Base-by-base conservation (phyloP, 1,140 invertebrate genomes). In the Acromyrmex heyeri region DNA sequence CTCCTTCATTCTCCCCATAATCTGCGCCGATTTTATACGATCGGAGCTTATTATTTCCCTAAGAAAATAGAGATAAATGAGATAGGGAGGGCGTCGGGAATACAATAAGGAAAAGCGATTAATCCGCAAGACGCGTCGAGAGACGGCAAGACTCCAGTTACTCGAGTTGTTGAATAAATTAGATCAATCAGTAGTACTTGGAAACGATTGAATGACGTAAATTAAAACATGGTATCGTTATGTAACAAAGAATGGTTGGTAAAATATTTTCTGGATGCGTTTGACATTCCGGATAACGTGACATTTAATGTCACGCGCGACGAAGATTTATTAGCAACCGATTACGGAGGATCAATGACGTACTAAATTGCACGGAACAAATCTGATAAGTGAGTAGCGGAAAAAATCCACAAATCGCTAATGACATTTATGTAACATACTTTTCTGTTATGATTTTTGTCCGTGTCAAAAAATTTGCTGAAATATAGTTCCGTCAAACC, bases 311-410 rank as follows among this genome's bases (percentile, higher is more conserved):
- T 82, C 79, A 82, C 24, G 34, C 24, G 55, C 55, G 79, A 73
- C 67, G 79, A 73, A 82, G 67, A 82, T 82, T 82, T 82, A 82
- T 82, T 82, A 48, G 67, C 67, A 34, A 73, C 48, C 79, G 79
- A 73, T 82, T 73, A 82, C 69, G 79, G 30, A 14, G 79, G 38
- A 61, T 82, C 79, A 82, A 82, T 73, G 79, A 61, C 38, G 79
- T 69, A 55, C 67, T 21, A 82, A 82, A 82, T 82, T 82, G 55
- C 18, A 73, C 70, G 79, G 79, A 82, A 82, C 67, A 61, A 73
- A 82, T 82, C 55, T 48, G 67, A 73, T 82, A 73, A 82, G 55
- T 73, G 79, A 82, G 24, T 48, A 21, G 53, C 78, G 27, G n/a
- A 53, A 55, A 30, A 69, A 34, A 79, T 24, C 8, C n/a, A 48